Evolutionary conservation across 2,113 vertebrate genomes (phyloP).

Genomic region (Microcebus jonahi): DNA sequence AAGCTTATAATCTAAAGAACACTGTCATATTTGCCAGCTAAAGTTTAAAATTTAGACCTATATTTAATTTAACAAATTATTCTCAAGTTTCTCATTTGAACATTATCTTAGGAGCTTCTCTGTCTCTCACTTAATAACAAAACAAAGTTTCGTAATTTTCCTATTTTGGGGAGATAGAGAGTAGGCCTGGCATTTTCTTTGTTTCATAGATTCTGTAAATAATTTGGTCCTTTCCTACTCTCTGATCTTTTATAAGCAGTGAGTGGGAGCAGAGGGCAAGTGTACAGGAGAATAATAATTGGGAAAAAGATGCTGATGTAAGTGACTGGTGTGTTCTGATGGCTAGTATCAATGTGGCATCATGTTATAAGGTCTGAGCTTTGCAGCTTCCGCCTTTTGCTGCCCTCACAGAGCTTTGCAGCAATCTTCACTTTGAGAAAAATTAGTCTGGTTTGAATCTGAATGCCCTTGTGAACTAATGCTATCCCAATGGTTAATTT

Average conservation of each 20-base stretch:
- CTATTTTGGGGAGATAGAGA: background rate
- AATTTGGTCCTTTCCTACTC: background rate
- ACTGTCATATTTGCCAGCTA: background rate
- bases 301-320: background rate
- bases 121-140: constrained; percentile 1
- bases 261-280: background rate
- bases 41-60: background rate
- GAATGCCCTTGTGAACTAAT: constrained; percentile 5
- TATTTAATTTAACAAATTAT: constrained; percentile 36
- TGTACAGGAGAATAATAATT: background rate
- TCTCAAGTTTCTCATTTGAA: constrained; percentile 30
- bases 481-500: background rate
- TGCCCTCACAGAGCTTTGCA: background rate
- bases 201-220: background rate
- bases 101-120: background rate
- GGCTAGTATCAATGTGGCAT: background rate
- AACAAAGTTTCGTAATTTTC: constrained; percentile 22
- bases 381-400: background rate
- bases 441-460: constrained; percentile 24
- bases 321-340: background rate
- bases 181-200: background rate
- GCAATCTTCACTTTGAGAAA: constrained; percentile 19
- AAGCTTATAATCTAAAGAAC: background rate
- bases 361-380: background rate
- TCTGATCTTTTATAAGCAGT: background rate